phyloP scores from a whole-genome alignment of 2,797 vertebrate genomes.

The Darevskia mixta region DNA sequence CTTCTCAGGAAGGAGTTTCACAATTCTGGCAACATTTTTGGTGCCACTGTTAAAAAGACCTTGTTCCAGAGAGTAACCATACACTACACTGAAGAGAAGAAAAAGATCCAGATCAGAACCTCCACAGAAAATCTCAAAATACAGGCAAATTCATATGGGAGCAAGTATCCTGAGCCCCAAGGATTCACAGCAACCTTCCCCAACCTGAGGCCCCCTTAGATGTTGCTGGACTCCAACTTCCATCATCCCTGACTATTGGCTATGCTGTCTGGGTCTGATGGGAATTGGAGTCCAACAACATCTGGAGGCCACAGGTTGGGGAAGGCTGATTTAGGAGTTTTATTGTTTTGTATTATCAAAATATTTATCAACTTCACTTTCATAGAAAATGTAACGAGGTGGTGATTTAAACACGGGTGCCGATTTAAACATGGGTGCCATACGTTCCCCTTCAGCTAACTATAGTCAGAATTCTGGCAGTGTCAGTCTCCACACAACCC shows the following conservation, averaged over 20 bases:
- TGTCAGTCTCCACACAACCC: neutral
- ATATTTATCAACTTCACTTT: too few relatives aligned
- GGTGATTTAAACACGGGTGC: too few relatives aligned
- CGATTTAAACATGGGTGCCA: too few relatives aligned
- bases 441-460: neutral
- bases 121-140: neutral
- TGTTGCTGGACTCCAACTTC: too few relatives aligned
- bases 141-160: neutral
- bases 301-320: too few relatives aligned
- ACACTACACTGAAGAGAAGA: neutral
- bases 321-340: too few relatives aligned
- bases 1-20: neutral
- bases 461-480: neutral
- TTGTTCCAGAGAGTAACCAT: neutral
- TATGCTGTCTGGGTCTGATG: too few relatives aligned
- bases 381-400: too few relatives aligned
- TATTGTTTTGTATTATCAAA: too few relatives aligned
- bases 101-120: neutral
- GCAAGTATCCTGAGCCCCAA: neutral
- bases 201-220: too few relatives aligned
- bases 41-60: neutral
- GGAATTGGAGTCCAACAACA: too few relatives aligned
- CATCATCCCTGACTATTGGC: too few relatives aligned
- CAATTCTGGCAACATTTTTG: neutral
- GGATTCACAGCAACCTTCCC: neutral